Evolutionary conservation across 2,797 vertebrate genomes (phyloP), one percentile per base, ranked within the genome.

Genomic region (Falco concolor): DNA sequence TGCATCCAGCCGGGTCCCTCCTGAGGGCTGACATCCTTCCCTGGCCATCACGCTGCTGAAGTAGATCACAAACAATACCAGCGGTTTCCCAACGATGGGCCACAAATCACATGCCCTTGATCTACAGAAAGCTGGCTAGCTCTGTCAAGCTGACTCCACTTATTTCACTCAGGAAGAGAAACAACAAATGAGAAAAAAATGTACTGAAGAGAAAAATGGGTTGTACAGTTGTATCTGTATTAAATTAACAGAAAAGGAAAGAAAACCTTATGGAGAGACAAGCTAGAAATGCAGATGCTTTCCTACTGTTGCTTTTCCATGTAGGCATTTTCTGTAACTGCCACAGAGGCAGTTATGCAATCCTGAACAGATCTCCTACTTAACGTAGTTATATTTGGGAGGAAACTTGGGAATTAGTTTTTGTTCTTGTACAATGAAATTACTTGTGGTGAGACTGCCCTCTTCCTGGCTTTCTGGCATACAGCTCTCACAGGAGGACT

Each of bases 91-190:
- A 91, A 36, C 42, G 59, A 44, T 0, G 21, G 79, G 61, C 79
- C 94, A 84, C 87, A 93, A 91, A 82, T 89, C 83, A 86, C 83
- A 91, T 86, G 89, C 25, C n/a, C 79, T 22, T 59, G 27, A 27
- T 69, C 63, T 88, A 61, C 63, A 94, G 80, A 86, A 86, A 93
- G 23, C 73, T 86, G 69, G 65, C 47, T n/a, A 69, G 73, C 38
- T 91, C 65, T 72, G 18, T 42, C 87, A 59, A 72, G 75, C 76
- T 96, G 84, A 89, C 73, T 93, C 75, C 14, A 27, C 80, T 93
- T 47, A 68, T 92, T 92, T 87, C 61, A 83, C 69, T 93, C 17
- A 22, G 25, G 49, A 75, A 90, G 28, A 85, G 38, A 88, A 89
- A 89, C 10, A 86, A 80, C 36, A 86, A 73, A 84, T 36, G 34